Conservation (phyloP, 2,113 vertebrate genomes). For the Clarias macrocephalus region DNA sequence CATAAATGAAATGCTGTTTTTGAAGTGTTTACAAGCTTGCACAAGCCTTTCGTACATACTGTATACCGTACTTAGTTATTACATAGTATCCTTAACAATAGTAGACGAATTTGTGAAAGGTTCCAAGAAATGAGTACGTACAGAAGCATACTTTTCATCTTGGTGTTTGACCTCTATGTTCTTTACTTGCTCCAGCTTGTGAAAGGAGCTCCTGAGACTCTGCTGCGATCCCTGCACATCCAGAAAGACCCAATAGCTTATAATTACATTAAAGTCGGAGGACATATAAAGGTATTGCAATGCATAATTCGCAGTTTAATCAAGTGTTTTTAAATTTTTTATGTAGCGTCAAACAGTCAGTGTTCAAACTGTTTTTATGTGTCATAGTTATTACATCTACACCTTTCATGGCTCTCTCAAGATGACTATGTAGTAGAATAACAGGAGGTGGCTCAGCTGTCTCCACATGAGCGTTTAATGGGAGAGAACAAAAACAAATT, state of each 20-base stretch:
- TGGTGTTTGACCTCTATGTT: constrained; percentile 18
- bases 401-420: constrained; percentile 4
- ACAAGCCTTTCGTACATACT: not conserved
- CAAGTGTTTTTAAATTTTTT: not conserved
- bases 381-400: not conserved
- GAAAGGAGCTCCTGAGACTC: constrained; percentile 88
- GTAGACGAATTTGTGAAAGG: not conserved
- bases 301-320: not conserved
- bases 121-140: not conserved
- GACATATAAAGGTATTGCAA: constrained; percentile 83
- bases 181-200: constrained; percentile 76
- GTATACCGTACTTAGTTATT: not conserved
- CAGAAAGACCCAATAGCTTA: constrained; percentile 86
- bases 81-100: not conserved
- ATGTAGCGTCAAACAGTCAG: not conserved
- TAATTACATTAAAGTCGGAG: constrained; percentile 85
- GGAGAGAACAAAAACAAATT: constrained; percentile 57
- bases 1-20: not conserved
- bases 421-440: constrained; percentile 22
- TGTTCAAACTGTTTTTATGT: not conserved
- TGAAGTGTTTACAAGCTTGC: not conserved
- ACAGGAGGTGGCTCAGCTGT: constrained; percentile 13
- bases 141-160: not conserved
- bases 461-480: constrained; percentile 55
- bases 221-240: constrained; percentile 85